Evolutionary conservation across 1,140 invertebrate genomes (phyloP), one percentile per base, ranked within the genome.

Genomic region (Galleria mellonella): DNA sequence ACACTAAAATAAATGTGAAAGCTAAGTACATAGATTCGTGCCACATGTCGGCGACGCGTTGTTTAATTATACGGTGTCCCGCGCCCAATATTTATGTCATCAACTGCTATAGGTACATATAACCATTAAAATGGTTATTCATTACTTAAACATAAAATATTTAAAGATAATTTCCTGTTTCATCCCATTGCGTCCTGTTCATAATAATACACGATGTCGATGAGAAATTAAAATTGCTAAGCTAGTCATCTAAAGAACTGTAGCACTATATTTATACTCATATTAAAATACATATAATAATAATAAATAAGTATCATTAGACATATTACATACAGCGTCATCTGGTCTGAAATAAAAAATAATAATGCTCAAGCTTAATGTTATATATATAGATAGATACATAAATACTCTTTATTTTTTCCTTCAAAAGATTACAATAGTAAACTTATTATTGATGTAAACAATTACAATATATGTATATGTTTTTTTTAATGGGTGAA

Each of bases 21-120:
- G 51, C 67, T 44, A 54, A 63, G 66, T 45, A 35, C 44, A 45
- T 44, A 39, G 55, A n/a, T 67, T 54, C 69, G 23, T 35, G 33
- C 30, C 44, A 51, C 27, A 51, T 42, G 41, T 40, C 23, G 41
- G 23, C 45, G 44, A 50, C 43, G 44, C 44, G 49, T 52, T 60
- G 47, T 61, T 53, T 53, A 56, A 61, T 61, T 61, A 56, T 51
- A 38, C 50, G 50, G 31, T 51, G 41, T 32, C 38, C 33, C 35
- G 47, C 53, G 13, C 47, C 38, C 50, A 49, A 56, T 53, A 55
- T 52, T 51, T 60, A 51, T 55, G 48, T 46, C 51, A 49, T 45
- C 49, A 43, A 27, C 31, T 44, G 30, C 46, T 37, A 37, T n/a
- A n/a, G n/a, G n/a, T n/a, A n/a, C n/a, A n/a, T 2, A 37, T 15